A percentile compares a stretch with the other conserved stretches of the same genome.
phyloP scores from a whole-genome alignment of 2,797 vertebrate genomes.

The Microctenopoma stevenorrisi region DNA sequence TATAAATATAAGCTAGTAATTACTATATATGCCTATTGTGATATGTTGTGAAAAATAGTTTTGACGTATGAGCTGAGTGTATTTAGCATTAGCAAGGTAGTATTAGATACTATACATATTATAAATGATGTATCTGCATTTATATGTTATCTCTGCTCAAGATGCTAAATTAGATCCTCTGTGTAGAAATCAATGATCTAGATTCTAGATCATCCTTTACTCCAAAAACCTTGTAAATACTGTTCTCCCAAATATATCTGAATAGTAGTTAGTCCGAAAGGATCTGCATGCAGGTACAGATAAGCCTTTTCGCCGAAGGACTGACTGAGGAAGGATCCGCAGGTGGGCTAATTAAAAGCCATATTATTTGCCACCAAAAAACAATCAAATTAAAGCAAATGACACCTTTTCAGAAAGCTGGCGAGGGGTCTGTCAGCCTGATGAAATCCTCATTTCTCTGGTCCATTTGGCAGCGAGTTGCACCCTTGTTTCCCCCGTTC shows the following conservation, averaged over 20 bases:
- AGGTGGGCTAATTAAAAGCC: slow-evolving; percentile 80
- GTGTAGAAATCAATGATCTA: not conserved
- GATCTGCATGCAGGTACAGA: slow-evolving; percentile 42
- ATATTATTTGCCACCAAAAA: slow-evolving; percentile 76
- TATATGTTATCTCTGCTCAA: not conserved
- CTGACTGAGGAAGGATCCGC: slow-evolving; percentile 49
- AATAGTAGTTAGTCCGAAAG: slow-evolving; percentile 41
- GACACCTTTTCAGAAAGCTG: slow-evolving; percentile 81
- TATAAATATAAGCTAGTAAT: not conserved
- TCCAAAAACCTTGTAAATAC: slow-evolving; percentile 20
- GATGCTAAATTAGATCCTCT: slow-evolving; percentile 21
- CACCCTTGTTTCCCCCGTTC: slow-evolving; percentile 66
- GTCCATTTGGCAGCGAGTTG: slow-evolving; percentile 77
- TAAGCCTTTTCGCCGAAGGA: slow-evolving; percentile 52
- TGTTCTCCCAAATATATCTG: slow-evolving; percentile 17
- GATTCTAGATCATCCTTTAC: slow-evolving; percentile 19
- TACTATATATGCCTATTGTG: not conserved
- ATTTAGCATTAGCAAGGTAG: not conserved
- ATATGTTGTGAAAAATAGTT: not conserved
- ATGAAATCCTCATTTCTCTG: slow-evolving; percentile 81
- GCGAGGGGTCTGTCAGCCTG: slow-evolving; percentile 80
- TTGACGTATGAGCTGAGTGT: not conserved
- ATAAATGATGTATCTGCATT: not conserved
- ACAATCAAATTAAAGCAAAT: slow-evolving; percentile 85
- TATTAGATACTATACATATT: not conserved